Evolutionary conservation across 2,113 vertebrate genomes (phyloP), one percentile per base, ranked within the genome.

Genomic region (Oriolus oriolus): DNA sequence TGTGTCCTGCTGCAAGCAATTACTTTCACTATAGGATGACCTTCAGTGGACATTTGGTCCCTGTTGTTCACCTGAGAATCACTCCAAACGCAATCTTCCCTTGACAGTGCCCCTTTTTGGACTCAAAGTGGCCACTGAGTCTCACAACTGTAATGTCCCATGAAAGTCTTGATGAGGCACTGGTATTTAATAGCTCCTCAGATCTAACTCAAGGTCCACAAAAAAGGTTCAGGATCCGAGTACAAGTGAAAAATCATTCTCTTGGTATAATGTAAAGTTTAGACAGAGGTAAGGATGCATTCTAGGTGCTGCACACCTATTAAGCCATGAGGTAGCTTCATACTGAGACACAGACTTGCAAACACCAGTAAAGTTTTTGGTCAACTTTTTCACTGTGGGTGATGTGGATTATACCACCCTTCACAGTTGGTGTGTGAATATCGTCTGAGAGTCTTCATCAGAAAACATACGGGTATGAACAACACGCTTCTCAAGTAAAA

Each of bases 341-440:
- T 33, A 63, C 2, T 4, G 27, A 70, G 22, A 57, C 20, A 39
- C 8, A 33, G 4, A 6, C 23, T 21, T 53, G 31, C n/a, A 41
- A 87, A 77, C 23, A 74, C 33, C 27, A 28, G 23, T 16, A 61
- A 60, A 84, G 45, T 9, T 44, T 83, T 13, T n/a, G 69, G 61
- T 30, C 3, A 11, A 4, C 13, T 27, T n/a, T 77, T 84, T 64
- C 42, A 33, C 26, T 17, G 45, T 7, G 17, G 26, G 18, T 73
- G 45, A 61, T 39, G 37, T 0, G 0, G 37, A 28, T 69, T 50
- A 24, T 15, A 45, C 10, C 14, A n/a, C 11, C 28, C 30, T 52
- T 63, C 56, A 33, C 21, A 59, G n/a, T 12, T 39, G 35, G 11
- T 47, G 31, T 21, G 13, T 37, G 44, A 80, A 22, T 35, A 66